Base-by-base conservation (phyloP, 2,888 invertebrate genomes). In the Mechanitis messenoides region DNA sequence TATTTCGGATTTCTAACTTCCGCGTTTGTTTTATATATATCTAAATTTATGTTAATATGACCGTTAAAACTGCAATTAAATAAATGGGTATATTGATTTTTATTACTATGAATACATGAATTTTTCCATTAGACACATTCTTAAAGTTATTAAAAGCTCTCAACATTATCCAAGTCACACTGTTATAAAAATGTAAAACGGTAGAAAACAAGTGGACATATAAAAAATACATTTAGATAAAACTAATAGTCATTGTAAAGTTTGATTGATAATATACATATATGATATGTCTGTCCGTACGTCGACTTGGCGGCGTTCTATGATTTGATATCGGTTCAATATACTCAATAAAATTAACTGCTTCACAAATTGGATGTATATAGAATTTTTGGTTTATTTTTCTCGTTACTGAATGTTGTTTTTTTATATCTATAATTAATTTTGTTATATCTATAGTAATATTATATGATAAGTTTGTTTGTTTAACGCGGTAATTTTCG, bases 201-300 rank as follows among this genome's bases (percentile, higher is more conserved):
- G 81, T 81, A 81, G 83, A 78, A 78, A 79, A 74, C 74, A 74
- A 72, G 71, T 73, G 69, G 72, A 74, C 74, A 74, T 73, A 79
- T 82, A 80, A 81, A 81, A 80, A 76, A 75, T 71, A 74, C 81
- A 79, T 80, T 80, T 77, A 82, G 83, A 84, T 84, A 81, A 83
- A 67, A 72, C 80, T 81, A 77, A 81, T 80, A 79, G 79, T 72
- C 75, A 77, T 77, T 76, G 77, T 83, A 80, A 82, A 83, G 70
- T 68, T 62, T 68, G 72, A 78, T 78, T 75, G 78, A 79, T 80
- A 77, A 76, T 70, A 71, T 72, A 67, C 65, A 69, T 67, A 64
- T 68, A 61, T 69, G 71, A 75, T 71, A 72, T 72, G 74, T 73
- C 66, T 71, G 78, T 77, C 74, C 75, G 68, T 73, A 69, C 65